Evolutionary conservation across 2,888 invertebrate genomes (phyloP), one percentile per base, ranked within the genome.

Genomic region (Pseudococcus longispinus): DNA sequence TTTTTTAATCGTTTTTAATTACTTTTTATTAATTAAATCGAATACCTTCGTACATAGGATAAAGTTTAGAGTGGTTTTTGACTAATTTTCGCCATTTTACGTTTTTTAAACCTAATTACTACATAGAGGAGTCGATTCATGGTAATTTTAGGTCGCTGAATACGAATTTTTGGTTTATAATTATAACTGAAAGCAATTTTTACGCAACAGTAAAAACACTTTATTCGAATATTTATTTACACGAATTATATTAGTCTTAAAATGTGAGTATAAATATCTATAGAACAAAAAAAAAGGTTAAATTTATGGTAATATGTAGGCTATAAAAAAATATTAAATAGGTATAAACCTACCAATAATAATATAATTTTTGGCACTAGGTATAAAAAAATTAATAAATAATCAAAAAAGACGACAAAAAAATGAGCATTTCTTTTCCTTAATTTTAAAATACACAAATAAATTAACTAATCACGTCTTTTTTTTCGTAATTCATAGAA

Each of bases 301-400:
- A 80, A 80, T 29, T 29, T 80, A 80, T 80, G 77, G 77, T 80
- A 80, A 80, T 80, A 80, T 42, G 77, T 80, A 80, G 20, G 77
- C 42, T 42, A 80, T 42, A 23, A 80, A 80, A 80, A 60, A 60
- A 60, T n/a, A 60, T 23, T 8, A n/a, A 80, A 42, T 80, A 80
- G 20, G 42, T 42, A 80, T n/a, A 55, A 84, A 83, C 51, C 32
- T 84, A 84, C 77, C 77, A 80, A 80, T 80, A 84, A 55, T 60
- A 55, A 84, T 84, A 84, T 37, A 84, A 84, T 84, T 84, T 84
- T 84, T 84, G 84, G 84, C 84, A 84, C 84, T 84, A 84, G 84
- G 51, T 55, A 84, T 84, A 84, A 60, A 55, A 60, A 3, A 84
- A 84, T 37, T 42, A 55, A 84, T 60, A 55, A 32, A 60, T 55